Percentiles rank a stretch among this genome's conserved stretches.
These are phyloP conservation scores for Anguilla japonica DNA, from an alignment of 2,113 vertebrate species.

Conservation along the genomic window DNA sequence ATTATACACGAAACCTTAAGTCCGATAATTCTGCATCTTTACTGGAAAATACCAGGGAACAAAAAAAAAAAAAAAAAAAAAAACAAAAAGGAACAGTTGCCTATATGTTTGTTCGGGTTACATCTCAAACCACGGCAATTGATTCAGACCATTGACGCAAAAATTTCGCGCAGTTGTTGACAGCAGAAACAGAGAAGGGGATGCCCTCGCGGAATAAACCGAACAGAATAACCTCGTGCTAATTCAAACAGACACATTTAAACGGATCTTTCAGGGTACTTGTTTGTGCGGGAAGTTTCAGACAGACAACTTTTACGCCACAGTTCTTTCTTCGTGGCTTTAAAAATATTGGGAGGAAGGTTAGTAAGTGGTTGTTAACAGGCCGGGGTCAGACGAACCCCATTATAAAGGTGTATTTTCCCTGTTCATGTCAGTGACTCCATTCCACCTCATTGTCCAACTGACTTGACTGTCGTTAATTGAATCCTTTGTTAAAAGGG, in stretches of 20 bases:
- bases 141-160: background rate
- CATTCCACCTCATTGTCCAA: conserved; percentile 6
- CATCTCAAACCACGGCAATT: background rate
- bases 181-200: background rate
- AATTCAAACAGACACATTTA: background rate
- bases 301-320: background rate
- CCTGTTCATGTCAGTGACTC: background rate
- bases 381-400: background rate
- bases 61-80: background rate
- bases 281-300: background rate
- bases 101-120: background rate
- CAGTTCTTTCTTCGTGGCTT: background rate
- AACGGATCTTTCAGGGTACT: background rate
- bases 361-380: background rate
- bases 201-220: background rate
- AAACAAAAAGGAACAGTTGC: background rate
- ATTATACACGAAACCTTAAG: background rate
- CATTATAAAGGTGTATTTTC: background rate
- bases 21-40: background rate
- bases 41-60: background rate
- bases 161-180: background rate
- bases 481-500: conserved; percentile 11
- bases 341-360: background rate
- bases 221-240: background rate
- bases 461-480: conserved; percentile 8